Conservation (phyloP, 1,140 invertebrate genomes). For the Sycophila sp. region DNA sequence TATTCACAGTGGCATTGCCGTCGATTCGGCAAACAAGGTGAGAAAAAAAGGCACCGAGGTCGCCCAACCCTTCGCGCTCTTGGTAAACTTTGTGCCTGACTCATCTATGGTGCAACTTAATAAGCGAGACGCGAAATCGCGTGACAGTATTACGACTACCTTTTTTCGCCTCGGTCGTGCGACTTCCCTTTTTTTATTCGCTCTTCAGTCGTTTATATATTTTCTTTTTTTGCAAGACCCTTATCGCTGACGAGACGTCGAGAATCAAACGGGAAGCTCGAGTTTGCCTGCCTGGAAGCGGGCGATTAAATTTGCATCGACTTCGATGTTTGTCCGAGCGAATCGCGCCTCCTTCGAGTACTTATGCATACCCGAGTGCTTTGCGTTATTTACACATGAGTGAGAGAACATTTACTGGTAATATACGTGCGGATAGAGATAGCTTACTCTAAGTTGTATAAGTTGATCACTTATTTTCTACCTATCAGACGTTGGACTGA, state of each 20-base stretch:
- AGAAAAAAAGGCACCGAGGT: not conserved
- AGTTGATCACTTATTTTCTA: too few species aligned
- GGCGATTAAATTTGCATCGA: conserved; percentile 27
- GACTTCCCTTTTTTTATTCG: not conserved
- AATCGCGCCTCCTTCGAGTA: not conserved
- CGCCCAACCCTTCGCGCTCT: conserved; percentile 33
- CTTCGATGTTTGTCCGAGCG: not conserved
- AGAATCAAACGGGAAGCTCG: conserved; percentile 1
- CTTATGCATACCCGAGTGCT: not conserved
- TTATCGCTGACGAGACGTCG: conserved; percentile 1
- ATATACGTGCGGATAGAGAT: too few species aligned
- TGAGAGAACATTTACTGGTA: too few species aligned
- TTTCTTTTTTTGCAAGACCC: not conserved
- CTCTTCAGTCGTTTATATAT: not conserved
- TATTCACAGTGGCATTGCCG: not conserved
- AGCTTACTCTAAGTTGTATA: too few species aligned
- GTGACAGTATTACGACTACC: conserved; percentile 9
- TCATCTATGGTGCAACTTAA: conserved; percentile 35
- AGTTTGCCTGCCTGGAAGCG: not conserved
- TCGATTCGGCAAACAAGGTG: conserved; percentile 22
- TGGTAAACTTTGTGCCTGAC: conserved; percentile 45
- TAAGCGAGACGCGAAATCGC: conserved; percentile 17
- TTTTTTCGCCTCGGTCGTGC: conserved; percentile 13
- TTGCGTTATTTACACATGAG: too few species aligned
- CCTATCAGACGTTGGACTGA: not conserved